Conservation (phyloP, 2,888 invertebrate genomes). For the Aphidius colemani region DNA sequence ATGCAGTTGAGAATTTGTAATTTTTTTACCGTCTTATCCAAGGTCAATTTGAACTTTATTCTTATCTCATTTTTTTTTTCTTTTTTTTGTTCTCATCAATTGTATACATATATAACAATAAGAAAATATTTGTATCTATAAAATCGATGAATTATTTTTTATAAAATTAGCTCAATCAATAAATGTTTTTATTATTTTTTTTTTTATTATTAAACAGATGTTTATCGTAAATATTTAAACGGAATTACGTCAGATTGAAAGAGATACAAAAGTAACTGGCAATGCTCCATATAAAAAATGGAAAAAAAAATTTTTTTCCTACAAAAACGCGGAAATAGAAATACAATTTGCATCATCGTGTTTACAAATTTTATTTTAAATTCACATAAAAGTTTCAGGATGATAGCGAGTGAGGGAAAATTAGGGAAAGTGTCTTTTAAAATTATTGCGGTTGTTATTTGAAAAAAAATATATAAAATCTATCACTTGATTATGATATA, state of each 20-base stretch:
- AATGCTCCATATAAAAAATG: background rate
- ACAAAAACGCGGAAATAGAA: background rate
- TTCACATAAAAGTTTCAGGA: background rate
- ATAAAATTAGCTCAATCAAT: too few species aligned
- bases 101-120: background rate
- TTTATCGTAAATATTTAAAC: slow-evolving; percentile 3
- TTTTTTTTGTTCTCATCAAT: background rate
- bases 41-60: background rate
- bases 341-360: background rate
- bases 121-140: background rate
- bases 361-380: background rate
- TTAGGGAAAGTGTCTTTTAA: slow-evolving; percentile 11
- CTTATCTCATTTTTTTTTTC: background rate
- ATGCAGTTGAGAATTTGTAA: background rate
- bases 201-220: too few species aligned
- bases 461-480: too few species aligned
- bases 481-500: too few species aligned
- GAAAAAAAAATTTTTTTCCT: background rate
- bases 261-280: slow-evolving; percentile 3
- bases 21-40: background rate
- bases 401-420: too few species aligned
- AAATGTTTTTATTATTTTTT: too few species aligned
- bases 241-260: slow-evolving; percentile 2
- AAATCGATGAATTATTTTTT: background rate
- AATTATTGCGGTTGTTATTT: slow-evolving; percentile 3